A percentile compares a stretch with the other conserved stretches of the same genome.
Evolutionary conservation across 2,113 vertebrate genomes (phyloP).

Genomic region (Bubo scandiacus): DNA sequence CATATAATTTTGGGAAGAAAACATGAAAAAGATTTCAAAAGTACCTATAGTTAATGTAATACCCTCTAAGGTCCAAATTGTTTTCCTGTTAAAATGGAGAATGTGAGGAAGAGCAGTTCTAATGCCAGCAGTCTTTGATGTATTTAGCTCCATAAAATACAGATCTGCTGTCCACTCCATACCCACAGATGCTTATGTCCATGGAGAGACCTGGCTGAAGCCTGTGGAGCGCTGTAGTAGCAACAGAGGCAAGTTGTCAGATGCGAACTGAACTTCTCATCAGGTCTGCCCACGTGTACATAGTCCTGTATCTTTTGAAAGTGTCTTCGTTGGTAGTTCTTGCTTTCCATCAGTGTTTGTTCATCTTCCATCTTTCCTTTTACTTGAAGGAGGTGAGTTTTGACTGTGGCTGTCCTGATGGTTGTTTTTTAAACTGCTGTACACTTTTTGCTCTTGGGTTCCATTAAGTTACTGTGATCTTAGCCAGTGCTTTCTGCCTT

Average conservation of each 20-base stretch:
- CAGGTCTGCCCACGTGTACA: background rate
- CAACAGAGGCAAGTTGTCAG: background rate
- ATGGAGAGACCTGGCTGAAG: background rate
- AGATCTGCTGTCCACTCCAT: rapidly evolving
- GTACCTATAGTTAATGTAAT: background rate
- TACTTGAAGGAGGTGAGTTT: conserved; percentile 1
- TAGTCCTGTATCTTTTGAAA: background rate
- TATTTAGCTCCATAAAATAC: background rate
- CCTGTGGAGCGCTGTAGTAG: background rate
- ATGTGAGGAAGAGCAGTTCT: background rate
- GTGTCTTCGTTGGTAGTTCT: background rate
- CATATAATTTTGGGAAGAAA: background rate
- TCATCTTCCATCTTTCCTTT: background rate
- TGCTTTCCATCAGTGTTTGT: background rate
- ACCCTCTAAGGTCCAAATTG: background rate
- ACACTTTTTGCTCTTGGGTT: background rate
- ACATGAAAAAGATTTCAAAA: background rate
- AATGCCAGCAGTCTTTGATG: background rate
- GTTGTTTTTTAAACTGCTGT: background rate
- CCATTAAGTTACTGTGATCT: background rate
- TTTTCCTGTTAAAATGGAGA: background rate
- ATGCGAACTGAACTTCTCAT: background rate
- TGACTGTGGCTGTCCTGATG: background rate
- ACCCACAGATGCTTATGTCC: background rate
- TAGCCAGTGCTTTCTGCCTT: background rate